Base-by-base conservation (phyloP, 2,113 vertebrate genomes). In the Chiloscyllium plagiosum region DNA sequence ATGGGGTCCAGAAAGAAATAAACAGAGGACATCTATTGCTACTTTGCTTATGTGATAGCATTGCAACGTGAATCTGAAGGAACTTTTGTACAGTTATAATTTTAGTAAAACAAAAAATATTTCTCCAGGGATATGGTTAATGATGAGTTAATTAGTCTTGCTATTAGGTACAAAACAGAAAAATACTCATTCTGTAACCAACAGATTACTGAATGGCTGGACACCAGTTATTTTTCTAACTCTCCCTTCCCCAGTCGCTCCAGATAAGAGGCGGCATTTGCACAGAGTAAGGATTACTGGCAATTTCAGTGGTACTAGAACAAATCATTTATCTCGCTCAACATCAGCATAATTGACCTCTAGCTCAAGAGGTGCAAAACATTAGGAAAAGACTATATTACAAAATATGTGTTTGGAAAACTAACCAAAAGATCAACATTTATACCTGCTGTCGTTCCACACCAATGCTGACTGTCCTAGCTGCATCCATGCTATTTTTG, bases 391-490 rank as follows among this genome's bases (percentile, higher is more conserved):
- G 29, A 19, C n/a, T 66, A 22, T 20, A 22, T 20, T 93, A 6
- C 6, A 66, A 61, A 61, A 37, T 37, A 17, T 61, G n/a, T 61
- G 37, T 76, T 76, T 83, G 80, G 42, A 65, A 37, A 92, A 61
- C 26, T 20, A 87, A 89, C 80, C 42, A 29, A 52, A 69, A 70
- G n/a, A 8, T 70, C 42, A 94, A 66, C 7, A 69, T 72, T 95
- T 0, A 93, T 98, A 99, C 99, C 99, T 99, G 99, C 97, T 99
- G 99, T 96, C 99, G 98, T 97, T 99, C 99, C 96, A 97, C 97
- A 0, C 98, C 96, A 96, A 98, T 96, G 96, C 98, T 96, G 0
- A 98, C 97, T 0, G 97, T 97, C 86, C 99, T 97, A 96, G 97
- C 96, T 1, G 97, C 96, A 15, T 99, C 99, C 97, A 98, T 96